These are phyloP conservation scores for Hemicrepidius hirtus DNA, from an alignment of 2,888 invertebrate species.

Conservation along the genomic window DNA sequence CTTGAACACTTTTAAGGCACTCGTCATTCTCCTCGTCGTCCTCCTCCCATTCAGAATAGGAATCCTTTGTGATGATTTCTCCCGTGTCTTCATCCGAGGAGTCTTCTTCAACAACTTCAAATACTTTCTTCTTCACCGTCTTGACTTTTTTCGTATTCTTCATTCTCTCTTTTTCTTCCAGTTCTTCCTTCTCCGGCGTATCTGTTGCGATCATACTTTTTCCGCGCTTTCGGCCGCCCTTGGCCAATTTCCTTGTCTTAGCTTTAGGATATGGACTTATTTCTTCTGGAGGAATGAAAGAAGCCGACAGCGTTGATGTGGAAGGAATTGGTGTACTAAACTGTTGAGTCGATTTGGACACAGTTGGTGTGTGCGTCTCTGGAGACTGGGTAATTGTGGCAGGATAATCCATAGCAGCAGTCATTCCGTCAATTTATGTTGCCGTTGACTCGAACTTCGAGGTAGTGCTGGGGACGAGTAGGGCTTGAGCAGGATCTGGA, in stretches of 20 bases:
- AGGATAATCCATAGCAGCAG: conserved; percentile 5
- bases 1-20: background rate
- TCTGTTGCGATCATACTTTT: conserved; percentile 46
- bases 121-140: background rate
- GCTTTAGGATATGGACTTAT: conserved; percentile 39
- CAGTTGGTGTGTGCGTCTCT: background rate
- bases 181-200: conserved; percentile 45
- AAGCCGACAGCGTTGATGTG: background rate
- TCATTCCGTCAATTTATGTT: background rate
- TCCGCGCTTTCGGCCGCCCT: conserved; percentile 37
- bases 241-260: conserved; percentile 22
- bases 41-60: conserved; percentile 35
- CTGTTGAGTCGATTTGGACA: background rate
- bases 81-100: conserved; percentile 24
- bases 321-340: background rate
- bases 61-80: conserved; percentile 23
- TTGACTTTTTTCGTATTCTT: conserved; percentile 25
- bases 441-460: conserved; percentile 1
- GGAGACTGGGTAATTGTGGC: background rate
- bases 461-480: background rate
- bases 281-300: conserved; percentile 36
- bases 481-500: conserved; percentile 2
- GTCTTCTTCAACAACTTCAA: conserved; percentile 8
- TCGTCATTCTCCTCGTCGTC: background rate
- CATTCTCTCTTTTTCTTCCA: conserved; percentile 31